Conservation (phyloP, 2,888 invertebrate species). For the Eupithecia insigniata region DNA sequence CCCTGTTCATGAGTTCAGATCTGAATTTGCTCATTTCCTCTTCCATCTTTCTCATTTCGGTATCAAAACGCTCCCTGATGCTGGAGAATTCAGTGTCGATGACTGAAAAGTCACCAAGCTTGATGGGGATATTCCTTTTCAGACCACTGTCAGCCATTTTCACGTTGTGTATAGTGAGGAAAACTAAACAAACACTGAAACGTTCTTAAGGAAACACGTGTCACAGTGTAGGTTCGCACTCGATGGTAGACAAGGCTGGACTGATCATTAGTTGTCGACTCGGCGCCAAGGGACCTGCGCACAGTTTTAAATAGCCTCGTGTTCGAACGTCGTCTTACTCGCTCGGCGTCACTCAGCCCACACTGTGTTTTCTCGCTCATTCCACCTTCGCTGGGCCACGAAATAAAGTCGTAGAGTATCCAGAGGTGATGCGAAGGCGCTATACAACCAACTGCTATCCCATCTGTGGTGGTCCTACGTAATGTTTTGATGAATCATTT, state of each 20-base stretch:
- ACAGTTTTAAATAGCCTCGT: conserved; percentile 84
- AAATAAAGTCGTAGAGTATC: conserved; percentile 45
- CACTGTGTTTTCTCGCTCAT: conserved; percentile 82
- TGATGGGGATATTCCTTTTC: conserved; percentile 96
- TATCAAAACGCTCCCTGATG: conserved; percentile 97
- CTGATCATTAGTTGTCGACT: conserved; percentile 83
- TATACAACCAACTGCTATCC: conserved; percentile 36
- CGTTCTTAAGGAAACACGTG: conserved; percentile 78
- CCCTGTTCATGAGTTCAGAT: conserved; percentile 95
- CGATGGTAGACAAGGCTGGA: conserved; percentile 77
- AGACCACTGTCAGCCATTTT: conserved; percentile 93
- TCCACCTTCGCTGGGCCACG: conserved; percentile 65
- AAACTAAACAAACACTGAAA: conserved; percentile 83
- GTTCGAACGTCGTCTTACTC: conserved; percentile 70
- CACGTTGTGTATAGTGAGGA: conserved; percentile 63
- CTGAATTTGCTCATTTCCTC: conserved; percentile 98
- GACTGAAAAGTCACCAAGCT: conserved; percentile 96
- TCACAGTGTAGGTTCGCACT: conserved; percentile 74
- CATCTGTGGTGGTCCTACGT: conserved; percentile 53
- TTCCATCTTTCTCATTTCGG: conserved; percentile 99
- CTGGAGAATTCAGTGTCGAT: conserved; percentile 98
- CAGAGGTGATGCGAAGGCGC: conserved; percentile 51
- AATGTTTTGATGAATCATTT: conserved; percentile 77
- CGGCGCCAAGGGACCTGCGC: conserved; percentile 83
- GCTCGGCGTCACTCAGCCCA: conserved; percentile 79